Evolutionary conservation across 2,113 vertebrate species (phyloP), one percentile per base, ranked within the genome.

Genomic region (Cebus imitator): DNA sequence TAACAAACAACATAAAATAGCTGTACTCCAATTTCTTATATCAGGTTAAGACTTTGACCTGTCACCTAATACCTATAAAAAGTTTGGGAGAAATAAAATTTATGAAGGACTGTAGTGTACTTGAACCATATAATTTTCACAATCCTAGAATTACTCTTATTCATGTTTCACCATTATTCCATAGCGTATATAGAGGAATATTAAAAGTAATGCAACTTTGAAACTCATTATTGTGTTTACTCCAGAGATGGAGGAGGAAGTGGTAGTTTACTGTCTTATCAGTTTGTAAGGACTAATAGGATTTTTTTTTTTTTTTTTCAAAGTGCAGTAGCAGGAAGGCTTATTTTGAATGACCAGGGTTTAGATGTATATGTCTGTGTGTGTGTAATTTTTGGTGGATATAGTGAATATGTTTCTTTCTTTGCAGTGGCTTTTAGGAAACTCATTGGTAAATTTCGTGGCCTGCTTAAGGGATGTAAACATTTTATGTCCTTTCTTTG

Each of bases 11-110:
- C 32, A 76, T 88, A 89, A 92, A 92, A 55, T 94, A 92, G 55
- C n/a, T 85, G 2, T 73, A 37, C 3, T 91, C 7, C 8, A 87
- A n/a, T 11, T 96, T 92, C 40, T 84, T 95, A 13, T 93, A 25
- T 92, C 82, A 94, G 21, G 48, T 68, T 94, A 89, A 94, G 86
- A 64, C 58, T 90, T 94, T 89, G 48, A 97, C 70, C 48, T 83
- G 87, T 75, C 45, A 95, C 32, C n/a, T 91, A 90, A 80, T 90
- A 73, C 18, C 3, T 92, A 20, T 90, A 58, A 57, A 96, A 89
- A 87, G 25, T 96, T 90, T 43, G 10, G 40, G 75, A 45, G 27
- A 32, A 94, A 90, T 92, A 80, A 88, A 88, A 70, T 91, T 61
- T 95, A 25, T 87, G 79, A 97, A 70, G 66, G 70, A 70, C 35